Conservation (phyloP, 2,888 invertebrate genomes). For the Chrysolina oricalcia region DNA sequence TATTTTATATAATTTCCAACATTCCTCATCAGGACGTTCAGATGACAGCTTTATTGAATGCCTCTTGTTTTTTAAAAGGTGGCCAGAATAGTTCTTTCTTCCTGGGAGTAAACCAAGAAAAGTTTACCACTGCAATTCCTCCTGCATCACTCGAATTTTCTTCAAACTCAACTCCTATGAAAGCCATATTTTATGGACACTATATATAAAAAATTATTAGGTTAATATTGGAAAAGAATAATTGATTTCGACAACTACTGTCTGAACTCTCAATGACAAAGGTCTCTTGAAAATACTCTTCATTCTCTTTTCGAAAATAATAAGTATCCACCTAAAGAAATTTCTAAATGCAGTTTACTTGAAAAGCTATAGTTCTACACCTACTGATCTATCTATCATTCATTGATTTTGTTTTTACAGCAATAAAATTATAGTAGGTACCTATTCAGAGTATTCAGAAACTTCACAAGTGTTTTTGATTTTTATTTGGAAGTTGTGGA, state of each 20-base stretch:
- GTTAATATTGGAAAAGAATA: neutral
- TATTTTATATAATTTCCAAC: slow-evolving; percentile 25
- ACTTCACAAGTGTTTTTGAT: neutral
- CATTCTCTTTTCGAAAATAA: too few relatives aligned
- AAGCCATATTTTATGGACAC: slow-evolving; percentile 24
- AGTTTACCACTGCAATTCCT: slow-evolving; percentile 21
- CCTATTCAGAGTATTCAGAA: neutral
- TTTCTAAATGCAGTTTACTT: too few relatives aligned
- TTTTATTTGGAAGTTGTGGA: too few relatives aligned
- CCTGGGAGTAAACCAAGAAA: slow-evolving; percentile 25
- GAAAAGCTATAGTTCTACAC: neutral
- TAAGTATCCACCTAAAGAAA: too few relatives aligned
- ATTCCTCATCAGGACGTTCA: slow-evolving; percentile 6
- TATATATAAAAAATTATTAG: neutral
- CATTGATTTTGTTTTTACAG: neutral
- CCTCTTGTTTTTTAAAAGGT: slow-evolving; percentile 24
- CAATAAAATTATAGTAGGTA: neutral
- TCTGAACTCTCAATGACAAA: neutral
- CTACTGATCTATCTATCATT: neutral
- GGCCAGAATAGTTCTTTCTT: slow-evolving; percentile 28
- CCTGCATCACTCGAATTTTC: slow-evolving; percentile 24
- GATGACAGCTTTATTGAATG: slow-evolving; percentile 8
- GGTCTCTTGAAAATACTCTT: neutral
- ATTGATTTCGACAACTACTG: neutral
- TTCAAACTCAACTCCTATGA: slow-evolving; percentile 27